Evolutionary conservation across 2,888 invertebrate genomes (phyloP).

Genomic region (Aradus depressus): DNA sequence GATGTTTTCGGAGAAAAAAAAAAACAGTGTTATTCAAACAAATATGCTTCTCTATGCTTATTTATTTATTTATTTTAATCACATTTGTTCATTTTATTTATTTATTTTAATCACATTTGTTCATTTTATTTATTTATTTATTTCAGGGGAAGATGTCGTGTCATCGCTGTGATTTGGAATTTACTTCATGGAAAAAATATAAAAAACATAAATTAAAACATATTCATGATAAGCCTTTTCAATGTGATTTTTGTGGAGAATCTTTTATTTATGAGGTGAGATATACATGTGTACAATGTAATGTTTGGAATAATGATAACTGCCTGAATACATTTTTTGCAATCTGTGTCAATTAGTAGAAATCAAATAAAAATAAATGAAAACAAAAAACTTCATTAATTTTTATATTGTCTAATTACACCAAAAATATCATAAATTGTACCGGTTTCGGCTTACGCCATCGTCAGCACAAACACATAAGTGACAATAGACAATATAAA

Average conservation of each 20-base stretch:
- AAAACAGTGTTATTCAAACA: not conserved
- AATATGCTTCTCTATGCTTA: slow-evolving; percentile 2
- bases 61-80: not conserved
- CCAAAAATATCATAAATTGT: too few species aligned
- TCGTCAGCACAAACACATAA: too few species aligned
- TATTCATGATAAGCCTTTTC: slow-evolving; percentile 45
- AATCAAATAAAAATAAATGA: not conserved
- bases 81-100: not conserved
- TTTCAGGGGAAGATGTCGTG: slow-evolving; percentile 40
- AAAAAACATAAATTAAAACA: slow-evolving; percentile 44
- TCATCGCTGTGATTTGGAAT: slow-evolving; percentile 41
- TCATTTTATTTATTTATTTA: not conserved
- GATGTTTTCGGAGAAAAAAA: too few species aligned
- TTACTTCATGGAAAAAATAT: slow-evolving; percentile 41
- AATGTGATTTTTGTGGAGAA: slow-evolving; percentile 42
- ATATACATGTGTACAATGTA: slow-evolving; percentile 4
- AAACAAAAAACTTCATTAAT: not conserved
- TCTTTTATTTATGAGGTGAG: slow-evolving; percentile 46
- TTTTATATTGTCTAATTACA: not conserved
- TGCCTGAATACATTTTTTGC: not conserved
- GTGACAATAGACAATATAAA: too few species aligned
- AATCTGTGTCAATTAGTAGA: not conserved
- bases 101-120: not conserved
- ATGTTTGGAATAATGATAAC: not conserved
- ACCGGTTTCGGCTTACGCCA: too few species aligned